Percentiles rank a stretch among this genome's conserved stretches.
phyloP scores from a whole-genome alignment of 2,113 vertebrate species.

The Toxotes chatareus region DNA sequence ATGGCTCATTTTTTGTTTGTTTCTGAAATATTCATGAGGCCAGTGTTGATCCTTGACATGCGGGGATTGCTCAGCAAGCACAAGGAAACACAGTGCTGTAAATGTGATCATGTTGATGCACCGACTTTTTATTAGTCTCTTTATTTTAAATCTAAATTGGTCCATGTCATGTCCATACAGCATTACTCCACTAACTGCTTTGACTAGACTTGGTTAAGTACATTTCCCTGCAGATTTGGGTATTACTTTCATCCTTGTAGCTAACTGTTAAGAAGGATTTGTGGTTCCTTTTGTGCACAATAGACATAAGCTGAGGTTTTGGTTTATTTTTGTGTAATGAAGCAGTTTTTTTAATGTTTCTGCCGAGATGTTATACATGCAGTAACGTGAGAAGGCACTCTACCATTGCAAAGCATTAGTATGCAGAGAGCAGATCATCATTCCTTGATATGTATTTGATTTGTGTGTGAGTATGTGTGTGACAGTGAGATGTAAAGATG shows the following conservation, averaged over 20 bases:
- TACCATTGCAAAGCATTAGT: constrained; percentile 35
- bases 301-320: constrained; percentile 35
- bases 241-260: constrained; percentile 21
- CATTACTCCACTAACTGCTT: constrained; percentile 17
- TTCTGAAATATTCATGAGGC: constrained; percentile 72
- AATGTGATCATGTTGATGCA: constrained; percentile 41
- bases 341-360: constrained; percentile 38
- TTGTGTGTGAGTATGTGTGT: constrained; percentile 36
- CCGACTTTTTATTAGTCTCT: constrained; percentile 1
- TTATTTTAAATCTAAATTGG: constrained; percentile 26
- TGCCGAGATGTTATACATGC: constrained; percentile 68
- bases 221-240: constrained; percentile 37
- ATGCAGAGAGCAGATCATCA: constrained; percentile 42
- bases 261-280: constrained; percentile 39
- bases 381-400: constrained; percentile 66
- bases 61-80: constrained; percentile 61
- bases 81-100: constrained; percentile 43
- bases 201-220: constrained; percentile 25
- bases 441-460: constrained; percentile 55
- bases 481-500: constrained; percentile 48
- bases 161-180: constrained; percentile 13
- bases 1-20: constrained; percentile 50
- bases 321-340: constrained; percentile 52
- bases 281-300: constrained; percentile 17
- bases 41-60: constrained; percentile 54